Percentiles rank a stretch among this genome's conserved stretches.
Evolutionary conservation across 2,113 vertebrate species (phyloP).

Genomic region (Azemiops feae): DNA sequence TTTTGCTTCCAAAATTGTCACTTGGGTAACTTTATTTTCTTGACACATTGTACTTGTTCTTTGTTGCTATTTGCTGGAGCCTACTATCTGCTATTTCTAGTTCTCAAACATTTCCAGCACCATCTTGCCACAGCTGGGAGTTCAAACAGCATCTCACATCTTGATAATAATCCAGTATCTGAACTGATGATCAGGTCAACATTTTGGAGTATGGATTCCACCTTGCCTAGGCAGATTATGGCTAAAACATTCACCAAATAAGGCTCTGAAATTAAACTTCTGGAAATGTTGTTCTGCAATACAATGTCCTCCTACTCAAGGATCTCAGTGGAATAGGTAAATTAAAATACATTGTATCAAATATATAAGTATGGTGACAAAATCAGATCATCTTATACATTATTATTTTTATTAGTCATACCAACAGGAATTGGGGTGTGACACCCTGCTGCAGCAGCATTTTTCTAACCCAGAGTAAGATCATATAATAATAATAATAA

Average conservation of each 20-base stretch:
- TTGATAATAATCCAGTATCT: background rate
- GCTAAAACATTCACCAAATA: background rate
- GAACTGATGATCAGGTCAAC: background rate
- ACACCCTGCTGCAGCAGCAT: background rate
- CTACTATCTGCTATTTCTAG: background rate
- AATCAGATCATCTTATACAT: background rate
- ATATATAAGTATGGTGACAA: background rate
- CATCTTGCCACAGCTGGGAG: background rate
- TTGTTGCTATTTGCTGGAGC: background rate
- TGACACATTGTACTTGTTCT: background rate
- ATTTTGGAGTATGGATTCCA: background rate
- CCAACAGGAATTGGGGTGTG: background rate
- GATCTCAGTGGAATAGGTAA: background rate
- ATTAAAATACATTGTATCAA: background rate
- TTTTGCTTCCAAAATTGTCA: background rate
- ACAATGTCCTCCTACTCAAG: background rate
- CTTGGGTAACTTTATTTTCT: background rate
- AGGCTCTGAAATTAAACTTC: background rate
- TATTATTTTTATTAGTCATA: background rate
- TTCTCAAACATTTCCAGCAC: background rate
- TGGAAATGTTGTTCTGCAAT: background rate
- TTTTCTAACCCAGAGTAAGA: background rate
- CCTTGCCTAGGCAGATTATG: background rate
- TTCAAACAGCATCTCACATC: background rate
- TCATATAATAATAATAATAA: slow-evolving; percentile 8